Base-by-base conservation (phyloP, 1,140 invertebrate genomes). In the Caenorhabditis tropicalis region DNA sequence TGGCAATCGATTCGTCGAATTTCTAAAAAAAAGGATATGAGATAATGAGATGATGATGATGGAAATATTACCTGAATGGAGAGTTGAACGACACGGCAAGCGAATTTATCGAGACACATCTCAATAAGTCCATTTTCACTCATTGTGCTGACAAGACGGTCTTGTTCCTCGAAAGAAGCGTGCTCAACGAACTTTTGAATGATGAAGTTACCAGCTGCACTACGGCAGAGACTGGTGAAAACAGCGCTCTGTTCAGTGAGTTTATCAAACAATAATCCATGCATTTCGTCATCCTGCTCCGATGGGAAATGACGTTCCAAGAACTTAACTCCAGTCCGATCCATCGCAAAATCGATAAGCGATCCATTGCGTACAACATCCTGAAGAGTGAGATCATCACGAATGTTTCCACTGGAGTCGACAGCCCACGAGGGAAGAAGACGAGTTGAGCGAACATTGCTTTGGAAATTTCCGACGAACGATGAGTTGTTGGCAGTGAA, bases 281-380 rank as follows among this genome's bases (percentile, higher is more conserved):
- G 58, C 58, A 60, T 60, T 16, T 60, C 58, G 31, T 60, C 31
- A 19, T 60, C 58, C 3, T 60, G 27, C 27, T 60, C 58, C 6
- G 27, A 2, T 33, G 58, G 58, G 31, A 60, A 60, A 33, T 60
- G 58, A 0, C 29, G 27, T 15, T 60, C 58, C 58, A 60, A 15
- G 58, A 60, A 60, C 58, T 60, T 60, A 31, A 60, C 58, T 60
- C 58, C 58, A 60, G 58, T 60, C 33, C 58, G 21, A 19, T 60
- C 58, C 58, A 60, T 60, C 15, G 58, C 58, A 19, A 60, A 60
- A 33, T 60, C 58, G 31, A 60, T 60, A 15, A 60, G 58, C 29
- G 58, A 60, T 60, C 58, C 58, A 16, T 60, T 60, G 29, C 27
- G 27, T 19, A 60, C 58, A 60, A 60, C 58, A 60, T 60, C 58